Evolutionary conservation across 2,113 vertebrate genomes (phyloP), one percentile per base, ranked within the genome.

Genomic region (Odocoileus virginianus): DNA sequence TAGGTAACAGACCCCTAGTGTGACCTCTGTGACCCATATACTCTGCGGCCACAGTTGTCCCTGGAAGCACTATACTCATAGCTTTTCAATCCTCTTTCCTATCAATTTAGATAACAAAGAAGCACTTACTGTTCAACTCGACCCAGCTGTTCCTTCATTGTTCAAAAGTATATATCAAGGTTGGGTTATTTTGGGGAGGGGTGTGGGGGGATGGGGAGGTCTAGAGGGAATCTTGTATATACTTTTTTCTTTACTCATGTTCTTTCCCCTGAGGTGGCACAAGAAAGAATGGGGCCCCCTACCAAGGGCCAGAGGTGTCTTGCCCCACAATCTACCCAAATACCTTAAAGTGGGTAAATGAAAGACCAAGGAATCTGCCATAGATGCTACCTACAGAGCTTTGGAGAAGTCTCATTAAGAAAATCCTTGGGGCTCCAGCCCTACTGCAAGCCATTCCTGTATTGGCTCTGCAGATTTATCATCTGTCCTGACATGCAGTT

Each of bases 1-100:
- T 99, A 99, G 99, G 99, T 99, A 99, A 99, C 99, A 94, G 85
- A 94, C 67, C 25, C 76, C 87, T 88, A 67, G 84, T 81, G 50
- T 93, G 89, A 95, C 84, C 71, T 93, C 95, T 96, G 79, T 94
- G 87, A 96, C 92, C 92, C 54, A 7, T 88, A 60, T 95, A 94
- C 71, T 94, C 86, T 95, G 84, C 30, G 87, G 92, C 89, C 95
- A 94, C 55, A 97, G 98, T 97, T 98, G 98, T 92, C 86, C 87
- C 97, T 98, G 96, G 96, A 98, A 98, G 98, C 98, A 60, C 97
- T 98, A 60, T 98, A 95, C 93, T 85, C 97, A 54, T 98, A 98
- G 96, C 96, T 96, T 97, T 97, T 96, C 98, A 98, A 98, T 98
- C 97, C 98, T 97, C 98, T 17, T 98, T 98, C 97, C 98, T 98